Conservation (phyloP, 2,888 invertebrate genomes). For the Temnothorax rugatulus region DNA sequence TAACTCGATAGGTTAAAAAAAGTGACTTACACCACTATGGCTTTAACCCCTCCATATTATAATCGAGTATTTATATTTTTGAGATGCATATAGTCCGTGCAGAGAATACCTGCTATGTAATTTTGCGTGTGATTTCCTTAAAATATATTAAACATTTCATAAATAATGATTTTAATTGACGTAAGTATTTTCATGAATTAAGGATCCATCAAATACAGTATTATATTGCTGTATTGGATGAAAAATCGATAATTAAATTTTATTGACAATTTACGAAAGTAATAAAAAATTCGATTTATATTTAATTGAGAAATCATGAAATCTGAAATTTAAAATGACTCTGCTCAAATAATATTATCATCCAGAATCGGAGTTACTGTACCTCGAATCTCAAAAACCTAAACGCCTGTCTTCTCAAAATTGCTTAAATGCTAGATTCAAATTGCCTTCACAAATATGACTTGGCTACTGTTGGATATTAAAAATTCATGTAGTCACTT, state of each 20-base stretch:
- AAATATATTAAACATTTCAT: neutral
- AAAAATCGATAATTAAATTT: neutral
- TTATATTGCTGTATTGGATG: neutral
- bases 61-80: conserved; percentile 7
- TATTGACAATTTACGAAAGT: too few species aligned
- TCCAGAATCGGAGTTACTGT: too few species aligned
- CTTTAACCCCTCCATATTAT: too few species aligned
- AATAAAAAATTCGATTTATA: too few species aligned
- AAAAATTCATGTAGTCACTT: neutral
- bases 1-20: too few species aligned
- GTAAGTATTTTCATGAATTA: neutral
- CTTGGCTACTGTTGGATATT: neutral
- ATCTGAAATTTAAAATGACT: too few species aligned
- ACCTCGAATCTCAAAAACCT: too few species aligned
- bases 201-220: neutral
- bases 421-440: too few species aligned
- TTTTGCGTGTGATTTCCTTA: neutral
- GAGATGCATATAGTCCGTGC: neutral
- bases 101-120: neutral
- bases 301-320: too few species aligned
- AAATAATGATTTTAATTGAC: neutral
- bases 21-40: too few species aligned
- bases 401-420: too few species aligned
- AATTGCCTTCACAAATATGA: neutral
- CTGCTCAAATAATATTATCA: too few species aligned